These are phyloP conservation scores for Ophion slaviceki DNA, from an alignment of 2,888 invertebrate species.

Conservation along the genomic window DNA sequence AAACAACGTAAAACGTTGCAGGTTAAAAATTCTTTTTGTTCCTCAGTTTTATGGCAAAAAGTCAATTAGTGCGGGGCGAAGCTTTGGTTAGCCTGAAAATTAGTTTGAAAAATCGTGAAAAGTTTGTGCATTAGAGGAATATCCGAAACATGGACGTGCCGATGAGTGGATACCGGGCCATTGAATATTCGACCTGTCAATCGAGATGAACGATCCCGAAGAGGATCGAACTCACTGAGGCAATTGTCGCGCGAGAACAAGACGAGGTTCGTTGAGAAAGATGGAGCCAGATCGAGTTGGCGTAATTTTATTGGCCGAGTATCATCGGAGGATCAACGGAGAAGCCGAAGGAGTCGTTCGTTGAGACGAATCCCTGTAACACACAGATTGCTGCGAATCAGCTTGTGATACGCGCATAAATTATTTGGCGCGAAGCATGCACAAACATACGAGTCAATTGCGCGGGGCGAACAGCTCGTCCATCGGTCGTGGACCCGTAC, in stretches of 20 bases:
- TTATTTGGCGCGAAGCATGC: conserved; percentile 74
- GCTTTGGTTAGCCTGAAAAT: background rate
- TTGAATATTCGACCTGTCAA: background rate
- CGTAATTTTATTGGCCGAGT: conserved; percentile 39
- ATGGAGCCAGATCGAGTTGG: conserved; percentile 39
- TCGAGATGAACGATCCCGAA: conserved; percentile 26
- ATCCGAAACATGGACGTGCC: conserved; percentile 4
- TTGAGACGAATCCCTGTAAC: conserved; percentile 9
- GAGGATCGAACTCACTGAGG: conserved; percentile 1
- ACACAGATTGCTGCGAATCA: conserved; percentile 7
- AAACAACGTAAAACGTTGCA: background rate
- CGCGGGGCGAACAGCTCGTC: conserved; percentile 72
- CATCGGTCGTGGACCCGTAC: conserved; percentile 81
- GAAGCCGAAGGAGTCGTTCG: conserved; percentile 33
- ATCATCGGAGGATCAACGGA: conserved; percentile 37
- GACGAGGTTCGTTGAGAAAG: background rate
- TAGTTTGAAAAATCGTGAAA: background rate
- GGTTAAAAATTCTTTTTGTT: background rate
- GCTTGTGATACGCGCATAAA: conserved; percentile 12
- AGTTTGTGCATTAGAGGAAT: background rate
- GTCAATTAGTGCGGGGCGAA: background rate
- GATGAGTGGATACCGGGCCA: background rate
- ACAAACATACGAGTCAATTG: conserved; percentile 82
- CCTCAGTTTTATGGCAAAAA: conserved; percentile 36
- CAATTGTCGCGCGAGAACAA: background rate